These are phyloP conservation scores for Dallia pectoralis DNA, from an alignment of 2,797 vertebrate genomes.

Conservation along the genomic window DNA sequence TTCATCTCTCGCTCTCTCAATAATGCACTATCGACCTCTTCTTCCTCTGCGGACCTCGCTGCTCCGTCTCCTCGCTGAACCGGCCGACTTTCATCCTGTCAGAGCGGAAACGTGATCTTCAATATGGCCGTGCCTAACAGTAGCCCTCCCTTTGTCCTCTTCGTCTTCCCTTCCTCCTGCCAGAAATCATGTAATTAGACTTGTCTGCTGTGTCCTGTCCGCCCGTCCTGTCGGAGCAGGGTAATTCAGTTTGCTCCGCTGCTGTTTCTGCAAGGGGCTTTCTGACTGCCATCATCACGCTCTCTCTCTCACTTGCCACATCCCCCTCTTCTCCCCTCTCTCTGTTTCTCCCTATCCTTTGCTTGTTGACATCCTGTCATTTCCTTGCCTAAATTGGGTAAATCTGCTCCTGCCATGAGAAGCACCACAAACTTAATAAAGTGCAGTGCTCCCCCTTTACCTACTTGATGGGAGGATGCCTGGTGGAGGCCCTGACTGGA, in stretches of 20 bases:
- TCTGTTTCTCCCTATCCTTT: not conserved
- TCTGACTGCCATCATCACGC: constrained; percentile 32
- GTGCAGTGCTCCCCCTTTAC: constrained; percentile 52
- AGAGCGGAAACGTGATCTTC: constrained; percentile 69
- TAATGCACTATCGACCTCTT: constrained; percentile 72
- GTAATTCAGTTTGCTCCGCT: constrained; percentile 41
- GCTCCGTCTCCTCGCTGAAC: no score
- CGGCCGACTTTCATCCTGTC: constrained; percentile 64
- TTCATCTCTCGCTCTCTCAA: constrained; percentile 23
- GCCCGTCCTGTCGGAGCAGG: constrained; percentile 28
- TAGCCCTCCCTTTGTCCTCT: constrained; percentile 36
- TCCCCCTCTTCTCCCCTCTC: constrained; percentile 20
- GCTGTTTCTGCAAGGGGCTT: not conserved
- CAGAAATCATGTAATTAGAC: constrained; percentile 69
- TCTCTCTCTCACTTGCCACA: constrained; percentile 29
- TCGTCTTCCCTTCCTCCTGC: constrained; percentile 36
- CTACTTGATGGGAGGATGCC: constrained; percentile 31
- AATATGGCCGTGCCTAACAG: constrained; percentile 65
- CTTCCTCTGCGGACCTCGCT: no score
- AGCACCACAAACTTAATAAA: constrained; percentile 53
- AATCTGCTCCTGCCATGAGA: constrained; percentile 47
- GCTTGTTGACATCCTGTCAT: constrained; percentile 51
- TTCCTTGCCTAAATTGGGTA: constrained; percentile 62
- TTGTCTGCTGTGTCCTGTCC: constrained; percentile 37
- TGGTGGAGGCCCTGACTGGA: not conserved